phyloP scores from a whole-genome alignment of 2,888 invertebrate genomes.

The Linnaemya tessellans region DNA sequence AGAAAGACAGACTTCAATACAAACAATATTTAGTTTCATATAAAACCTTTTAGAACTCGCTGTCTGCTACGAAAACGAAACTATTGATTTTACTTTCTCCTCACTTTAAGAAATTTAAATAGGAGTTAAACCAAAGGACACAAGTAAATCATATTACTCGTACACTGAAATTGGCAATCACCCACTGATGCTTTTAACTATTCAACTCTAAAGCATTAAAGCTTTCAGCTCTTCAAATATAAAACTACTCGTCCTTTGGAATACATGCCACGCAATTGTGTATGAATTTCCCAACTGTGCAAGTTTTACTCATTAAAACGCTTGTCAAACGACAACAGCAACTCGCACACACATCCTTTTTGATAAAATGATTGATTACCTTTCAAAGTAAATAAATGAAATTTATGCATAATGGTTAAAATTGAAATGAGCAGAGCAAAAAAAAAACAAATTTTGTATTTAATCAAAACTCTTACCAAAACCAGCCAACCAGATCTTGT shows the following conservation, averaged over 20 bases:
- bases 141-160: too few relatives aligned
- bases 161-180: too few relatives aligned
- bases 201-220: background rate
- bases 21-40: too few relatives aligned
- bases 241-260: constrained; percentile 1
- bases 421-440: constrained; percentile 41
- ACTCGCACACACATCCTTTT: constrained; percentile 58
- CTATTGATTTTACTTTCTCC: too few relatives aligned
- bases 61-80: too few relatives aligned
- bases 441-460: constrained; percentile 46
- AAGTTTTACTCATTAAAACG: constrained; percentile 63
- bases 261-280: background rate
- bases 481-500: constrained; percentile 24
- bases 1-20: too few relatives aligned
- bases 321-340: constrained; percentile 75
- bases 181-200: background rate
- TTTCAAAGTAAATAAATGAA: constrained; percentile 69
- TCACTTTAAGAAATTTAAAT: too few relatives aligned
- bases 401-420: constrained; percentile 64
- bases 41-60: too few relatives aligned
- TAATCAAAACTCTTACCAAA: constrained; percentile 54
- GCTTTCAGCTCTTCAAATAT: constrained; percentile 28
- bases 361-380: constrained; percentile 81
- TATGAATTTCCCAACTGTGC: constrained; percentile 8
- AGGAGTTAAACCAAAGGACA: too few relatives aligned